phyloP scores from a whole-genome alignment of 92 coral and sea anemone species.

The Epizoanthus rinbou region DNA sequence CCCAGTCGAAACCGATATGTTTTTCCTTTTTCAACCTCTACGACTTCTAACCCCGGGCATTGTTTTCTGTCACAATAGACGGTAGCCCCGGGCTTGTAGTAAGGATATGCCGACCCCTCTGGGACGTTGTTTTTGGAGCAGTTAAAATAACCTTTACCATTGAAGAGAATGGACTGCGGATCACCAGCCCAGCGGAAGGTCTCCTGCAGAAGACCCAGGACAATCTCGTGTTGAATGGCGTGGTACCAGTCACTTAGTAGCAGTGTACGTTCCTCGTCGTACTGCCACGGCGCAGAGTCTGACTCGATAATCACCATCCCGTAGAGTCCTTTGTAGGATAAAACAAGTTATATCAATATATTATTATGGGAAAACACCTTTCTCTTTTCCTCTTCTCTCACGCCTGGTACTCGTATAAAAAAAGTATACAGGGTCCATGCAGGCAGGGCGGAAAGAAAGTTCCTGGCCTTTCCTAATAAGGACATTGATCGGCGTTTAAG shows the following conservation, averaged over 20 bases:
- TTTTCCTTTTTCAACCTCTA: conserved; percentile 44
- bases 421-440: no score
- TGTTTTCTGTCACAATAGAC: background rate
- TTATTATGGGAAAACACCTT: background rate
- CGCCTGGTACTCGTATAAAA: no score
- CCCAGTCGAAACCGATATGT: conserved; percentile 40
- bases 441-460: no score
- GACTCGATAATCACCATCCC: conserved; percentile 42
- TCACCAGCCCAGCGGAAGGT: conserved; percentile 46
- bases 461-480: no score
- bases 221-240: conserved; percentile 42
- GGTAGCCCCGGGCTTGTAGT: conserved; percentile 28
- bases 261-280: conserved; percentile 45
- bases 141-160: conserved; percentile 39
- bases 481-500: no score
- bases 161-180: conserved; percentile 28
- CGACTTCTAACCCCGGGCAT: conserved; percentile 40
- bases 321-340: conserved; percentile 19
- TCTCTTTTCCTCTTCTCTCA: no score
- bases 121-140: conserved; percentile 28
- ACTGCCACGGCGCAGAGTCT: conserved; percentile 28
- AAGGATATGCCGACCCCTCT: conserved; percentile 34
- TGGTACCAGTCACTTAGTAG: conserved; percentile 58
- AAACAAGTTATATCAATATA: background rate
- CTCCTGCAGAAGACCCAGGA: conserved; percentile 37